Percentiles rank a stretch among this genome's conserved stretches.
Evolutionary conservation across 2,113 vertebrate genomes (phyloP).

Genomic region (Crotophaga sulcirostris): DNA sequence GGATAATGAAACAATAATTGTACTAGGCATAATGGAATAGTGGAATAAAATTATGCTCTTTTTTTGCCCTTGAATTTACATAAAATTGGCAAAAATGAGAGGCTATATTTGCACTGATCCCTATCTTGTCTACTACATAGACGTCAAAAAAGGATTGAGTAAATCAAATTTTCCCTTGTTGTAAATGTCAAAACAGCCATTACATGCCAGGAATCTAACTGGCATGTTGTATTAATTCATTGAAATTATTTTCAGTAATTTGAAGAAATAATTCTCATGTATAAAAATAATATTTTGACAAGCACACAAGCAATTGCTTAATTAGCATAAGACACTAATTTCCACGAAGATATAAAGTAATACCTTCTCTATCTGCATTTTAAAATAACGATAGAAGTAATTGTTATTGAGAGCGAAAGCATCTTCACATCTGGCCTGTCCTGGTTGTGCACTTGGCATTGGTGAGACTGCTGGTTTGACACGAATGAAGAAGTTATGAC

Average conservation of each 20-base stretch:
- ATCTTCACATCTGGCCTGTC: neutral
- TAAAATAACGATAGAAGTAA: neutral
- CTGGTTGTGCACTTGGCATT: neutral
- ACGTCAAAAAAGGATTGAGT: neutral
- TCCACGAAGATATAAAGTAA: neutral
- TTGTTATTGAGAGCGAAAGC: neutral
- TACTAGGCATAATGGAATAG: slow-evolving; percentile 16
- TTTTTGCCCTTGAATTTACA: slow-evolving; percentile 44
- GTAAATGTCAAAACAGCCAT: neutral
- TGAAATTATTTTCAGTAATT: slow-evolving; percentile 33
- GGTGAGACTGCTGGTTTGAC: neutral
- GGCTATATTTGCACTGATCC: neutral
- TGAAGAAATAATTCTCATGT: neutral
- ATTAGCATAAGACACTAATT: slow-evolving; percentile 18
- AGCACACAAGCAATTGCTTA: slow-evolving; percentile 1
- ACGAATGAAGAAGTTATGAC: neutral
- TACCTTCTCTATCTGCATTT: neutral
- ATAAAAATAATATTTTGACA: slow-evolving; percentile 44
- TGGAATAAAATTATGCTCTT: neutral
- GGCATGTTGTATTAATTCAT: slow-evolving; percentile 23
- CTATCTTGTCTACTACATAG: neutral
- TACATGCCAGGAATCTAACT: neutral
- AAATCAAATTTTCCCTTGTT: slow-evolving; percentile 1
- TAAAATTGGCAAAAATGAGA: slow-evolving; percentile 27
- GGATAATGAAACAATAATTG: slow-evolving; percentile 2